Evolutionary conservation across 1,140 invertebrate genomes (phyloP).

Genomic region (Arctopsyche grandis): DNA sequence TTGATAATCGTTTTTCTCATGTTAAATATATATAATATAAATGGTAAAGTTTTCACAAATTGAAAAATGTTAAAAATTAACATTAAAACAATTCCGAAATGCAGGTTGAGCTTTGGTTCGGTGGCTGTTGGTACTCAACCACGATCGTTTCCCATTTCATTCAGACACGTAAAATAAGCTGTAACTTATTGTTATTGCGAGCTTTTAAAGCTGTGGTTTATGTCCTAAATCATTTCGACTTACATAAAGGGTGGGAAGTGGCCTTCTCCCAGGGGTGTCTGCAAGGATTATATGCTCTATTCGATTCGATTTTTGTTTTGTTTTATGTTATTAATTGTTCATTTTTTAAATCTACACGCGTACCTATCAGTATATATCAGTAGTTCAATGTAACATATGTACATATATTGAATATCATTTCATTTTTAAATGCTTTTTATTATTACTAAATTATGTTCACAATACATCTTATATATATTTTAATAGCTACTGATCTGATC

Average conservation of each 20-base stretch:
- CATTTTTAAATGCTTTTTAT: no score
- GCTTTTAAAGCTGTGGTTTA: slow-evolving; percentile 55
- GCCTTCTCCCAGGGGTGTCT: slow-evolving; percentile 27
- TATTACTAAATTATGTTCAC: no score
- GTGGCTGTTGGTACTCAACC: not conserved
- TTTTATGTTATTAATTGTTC: not conserved
- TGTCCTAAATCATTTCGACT: slow-evolving; percentile 55
- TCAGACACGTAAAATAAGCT: slow-evolving; percentile 56
- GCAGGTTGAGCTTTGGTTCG: slow-evolving; percentile 24
- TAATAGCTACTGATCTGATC: no score
- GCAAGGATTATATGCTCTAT: not conserved
- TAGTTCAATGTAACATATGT: no score
- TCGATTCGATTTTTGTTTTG: not conserved
- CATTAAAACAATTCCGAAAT: not conserved
- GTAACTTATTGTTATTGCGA: slow-evolving; percentile 56
- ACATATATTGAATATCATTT: no score
- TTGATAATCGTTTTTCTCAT: no score
- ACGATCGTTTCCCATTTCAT: slow-evolving; percentile 50
- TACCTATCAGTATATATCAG: no score
- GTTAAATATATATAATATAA: no score
- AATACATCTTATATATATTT: no score
- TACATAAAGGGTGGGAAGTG: slow-evolving; percentile 52
- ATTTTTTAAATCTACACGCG: no score
- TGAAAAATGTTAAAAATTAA: no score
- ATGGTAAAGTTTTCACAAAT: not conserved